Evolutionary conservation across 2,888 invertebrate species (phyloP).

Genomic region (Hirtodrosophila alboralis): DNA sequence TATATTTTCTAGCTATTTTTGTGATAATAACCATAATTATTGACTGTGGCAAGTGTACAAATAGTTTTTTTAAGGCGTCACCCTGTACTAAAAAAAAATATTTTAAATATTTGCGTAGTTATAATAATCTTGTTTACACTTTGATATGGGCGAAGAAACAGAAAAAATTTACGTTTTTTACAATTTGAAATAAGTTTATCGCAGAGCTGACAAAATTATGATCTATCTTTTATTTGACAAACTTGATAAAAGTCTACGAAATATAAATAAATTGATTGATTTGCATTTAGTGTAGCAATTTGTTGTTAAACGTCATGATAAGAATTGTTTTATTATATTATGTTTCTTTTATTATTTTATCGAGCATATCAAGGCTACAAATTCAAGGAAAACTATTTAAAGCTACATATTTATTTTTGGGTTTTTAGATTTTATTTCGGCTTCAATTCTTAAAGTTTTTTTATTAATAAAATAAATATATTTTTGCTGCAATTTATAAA

Average conservation of each 20-base stretch:
- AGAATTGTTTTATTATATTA: no score
- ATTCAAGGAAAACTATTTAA: no score
- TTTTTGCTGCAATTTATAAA: no score
- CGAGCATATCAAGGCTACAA: no score
- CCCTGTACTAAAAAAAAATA: conserved; percentile 31
- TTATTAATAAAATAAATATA: no score
- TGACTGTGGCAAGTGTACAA: conserved; percentile 54
- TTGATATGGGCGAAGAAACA: conserved; percentile 10
- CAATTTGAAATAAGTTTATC: background rate
- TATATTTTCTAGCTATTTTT: conserved; percentile 3
- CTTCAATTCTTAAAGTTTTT: no score
- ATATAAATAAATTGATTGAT: no score
- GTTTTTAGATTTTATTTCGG: no score
- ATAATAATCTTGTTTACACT: conserved; percentile 37
- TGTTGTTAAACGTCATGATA: no score
- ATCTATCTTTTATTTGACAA: background rate
- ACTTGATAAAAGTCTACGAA: background rate
- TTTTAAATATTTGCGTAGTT: conserved; percentile 48
- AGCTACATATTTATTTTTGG: no score
- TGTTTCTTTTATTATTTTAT: no score
- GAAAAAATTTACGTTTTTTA: background rate
- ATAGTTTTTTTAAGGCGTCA: conserved; percentile 21
- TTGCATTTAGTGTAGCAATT: no score
- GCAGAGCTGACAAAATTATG: background rate
- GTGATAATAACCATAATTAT: conserved; percentile 47